Base-by-base conservation (phyloP, 2,888 invertebrate species). In the Parapristionchus giblindavisi region DNA sequence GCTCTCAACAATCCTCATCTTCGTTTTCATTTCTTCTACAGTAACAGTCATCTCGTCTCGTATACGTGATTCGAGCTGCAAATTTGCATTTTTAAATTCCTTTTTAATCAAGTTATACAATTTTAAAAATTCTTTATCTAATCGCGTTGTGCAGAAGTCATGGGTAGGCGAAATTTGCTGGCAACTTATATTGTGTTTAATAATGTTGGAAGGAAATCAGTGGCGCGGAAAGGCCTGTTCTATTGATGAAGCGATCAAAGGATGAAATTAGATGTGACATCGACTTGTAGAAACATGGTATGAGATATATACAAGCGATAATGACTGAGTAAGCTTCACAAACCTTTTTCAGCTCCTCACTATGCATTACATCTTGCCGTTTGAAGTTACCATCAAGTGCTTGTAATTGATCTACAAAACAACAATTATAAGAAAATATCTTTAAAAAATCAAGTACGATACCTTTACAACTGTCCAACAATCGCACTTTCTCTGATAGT, bases 301-400 rank as follows among this genome's bases (percentile, higher is more conserved):
- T n/a, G n/a, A n/a, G n/a, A n/a, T n/a, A n/a, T n/a, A n/a, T n/a
- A n/a, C n/a, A n/a, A n/a, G n/a, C n/a, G n/a, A n/a, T n/a, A n/a
- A n/a, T n/a, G 48, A 48, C 21, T 11, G 14, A 48, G 21, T 48
- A 14, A 11, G 48, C 48, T 21, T 48, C 48, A 14, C 48, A 48
- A 17, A 68, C 68, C 68, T 52, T 68, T 36, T 68, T 68, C 34
- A 51, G 11, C 43, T 68, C 68, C 21, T 68, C 68, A n/a, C n/a
- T 38, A 34, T 68, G 21, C 6, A 36, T 6, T n/a, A 68, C 52
- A 24, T 68, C 68, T n/a, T 68, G 68, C 2, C 68, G 11, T 2
- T 68, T 68, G 34, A 68, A 52, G 36, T 68, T 68, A 0, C 68
- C 68, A 14, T 68, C 68, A 14, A 68, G 68, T 34, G 68, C 68